These are phyloP conservation scores for Epizoanthus fatuus DNA, from an alignment of 92 coral and sea anemone genomes.

Conservation along the genomic window DNA sequence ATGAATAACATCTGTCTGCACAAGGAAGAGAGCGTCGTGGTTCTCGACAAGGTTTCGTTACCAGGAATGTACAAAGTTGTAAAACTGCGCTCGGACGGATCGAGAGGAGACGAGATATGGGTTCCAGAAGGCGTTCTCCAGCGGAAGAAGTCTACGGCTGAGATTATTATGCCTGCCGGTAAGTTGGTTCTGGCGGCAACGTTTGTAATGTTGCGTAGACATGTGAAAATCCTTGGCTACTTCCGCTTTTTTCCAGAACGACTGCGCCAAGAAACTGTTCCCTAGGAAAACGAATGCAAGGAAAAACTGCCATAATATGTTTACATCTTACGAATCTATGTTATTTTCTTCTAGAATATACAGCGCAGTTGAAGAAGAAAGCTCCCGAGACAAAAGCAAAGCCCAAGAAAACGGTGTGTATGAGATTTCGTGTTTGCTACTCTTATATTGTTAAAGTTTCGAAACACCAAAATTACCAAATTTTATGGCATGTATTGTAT, in stretches of 20 bases:
- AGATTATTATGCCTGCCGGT: constrained; percentile 81
- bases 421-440: not conserved
- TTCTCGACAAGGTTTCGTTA: constrained; percentile 78
- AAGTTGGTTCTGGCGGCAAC: not conserved
- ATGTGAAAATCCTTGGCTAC: no score
- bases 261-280: no score
- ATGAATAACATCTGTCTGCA: constrained; percentile 77
- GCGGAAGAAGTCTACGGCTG: constrained; percentile 86
- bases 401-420: constrained; percentile 42
- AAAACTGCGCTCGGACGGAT: constrained; percentile 80
- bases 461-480: no score
- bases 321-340: not conserved
- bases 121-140: constrained; percentile 77
- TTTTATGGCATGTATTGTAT: no score
- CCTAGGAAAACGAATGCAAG: no score
- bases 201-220: no score
- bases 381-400: constrained; percentile 24
- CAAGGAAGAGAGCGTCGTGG: constrained; percentile 86
- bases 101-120: constrained; percentile 89
- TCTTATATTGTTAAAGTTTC: not conserved
- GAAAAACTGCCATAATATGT: no score
- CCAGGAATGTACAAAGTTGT: constrained; percentile 90
- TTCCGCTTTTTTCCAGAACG: no score
- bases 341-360: constrained; percentile 43
- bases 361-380: constrained; percentile 61